Evolutionary conservation across 2,113 vertebrate species (phyloP).

Genomic region (Microcebus jonahi): DNA sequence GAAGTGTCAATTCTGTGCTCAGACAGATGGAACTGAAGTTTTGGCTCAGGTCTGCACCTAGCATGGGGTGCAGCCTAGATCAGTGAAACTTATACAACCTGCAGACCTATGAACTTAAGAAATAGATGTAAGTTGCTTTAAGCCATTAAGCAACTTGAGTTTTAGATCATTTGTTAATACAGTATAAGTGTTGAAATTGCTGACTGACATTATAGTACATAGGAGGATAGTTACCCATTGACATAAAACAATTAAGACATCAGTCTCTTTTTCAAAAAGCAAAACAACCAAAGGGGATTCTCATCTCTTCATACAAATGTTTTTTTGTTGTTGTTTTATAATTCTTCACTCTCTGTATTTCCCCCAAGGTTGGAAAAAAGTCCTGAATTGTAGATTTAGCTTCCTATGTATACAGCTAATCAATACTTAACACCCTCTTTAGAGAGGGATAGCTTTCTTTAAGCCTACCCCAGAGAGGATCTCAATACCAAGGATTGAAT

Average conservation of each 20-base stretch:
- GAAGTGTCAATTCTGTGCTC: background rate
- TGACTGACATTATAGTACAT: background rate
- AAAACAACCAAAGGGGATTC: background rate
- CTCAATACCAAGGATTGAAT: constrained; percentile 11
- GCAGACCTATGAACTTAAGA: background rate
- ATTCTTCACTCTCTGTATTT: background rate
- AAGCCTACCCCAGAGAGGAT: background rate
- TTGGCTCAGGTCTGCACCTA: background rate
- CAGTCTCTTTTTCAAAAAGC: background rate
- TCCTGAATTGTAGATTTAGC: background rate
- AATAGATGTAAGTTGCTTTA: background rate
- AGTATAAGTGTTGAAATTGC: background rate
- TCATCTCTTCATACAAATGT: background rate
- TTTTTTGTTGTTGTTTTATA: constrained; percentile 26
- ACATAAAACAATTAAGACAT: background rate
- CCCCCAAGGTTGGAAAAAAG: background rate
- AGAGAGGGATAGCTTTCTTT: background rate
- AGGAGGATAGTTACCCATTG: background rate
- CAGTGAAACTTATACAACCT: background rate
- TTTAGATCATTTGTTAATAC: background rate
- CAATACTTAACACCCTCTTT: background rate
- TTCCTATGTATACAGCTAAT: background rate
- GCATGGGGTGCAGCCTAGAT: background rate
- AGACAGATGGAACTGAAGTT: background rate
- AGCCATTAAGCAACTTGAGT: background rate